A percentile compares a stretch with the other conserved stretches of the same genome.
Evolutionary conservation across 1,140 invertebrate species (phyloP).

Genomic region (Tetragonula clypearis): DNA sequence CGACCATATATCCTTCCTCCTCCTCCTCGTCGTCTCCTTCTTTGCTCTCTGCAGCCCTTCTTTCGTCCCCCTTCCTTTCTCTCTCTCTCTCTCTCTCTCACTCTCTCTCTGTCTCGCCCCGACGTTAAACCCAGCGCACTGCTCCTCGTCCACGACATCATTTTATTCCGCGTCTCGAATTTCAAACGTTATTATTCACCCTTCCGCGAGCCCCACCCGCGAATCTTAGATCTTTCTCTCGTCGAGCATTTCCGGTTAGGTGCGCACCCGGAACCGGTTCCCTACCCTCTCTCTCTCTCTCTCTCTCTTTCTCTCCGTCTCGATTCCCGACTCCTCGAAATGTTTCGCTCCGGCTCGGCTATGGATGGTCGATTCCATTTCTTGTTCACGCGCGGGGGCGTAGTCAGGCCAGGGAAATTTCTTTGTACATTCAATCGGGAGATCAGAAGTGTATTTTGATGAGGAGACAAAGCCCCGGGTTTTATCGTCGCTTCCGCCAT

Average conservation of each 20-base stretch:
- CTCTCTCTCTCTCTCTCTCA: neutral
- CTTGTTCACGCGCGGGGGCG: constrained; percentile 17
- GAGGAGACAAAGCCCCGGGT: constrained; percentile 42
- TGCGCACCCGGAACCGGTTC: constrained; percentile 68
- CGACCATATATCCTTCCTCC: constrained; percentile 52
- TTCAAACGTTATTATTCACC: constrained; percentile 80
- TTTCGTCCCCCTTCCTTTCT: neutral
- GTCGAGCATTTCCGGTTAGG: constrained; percentile 72
- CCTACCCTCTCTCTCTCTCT: neutral
- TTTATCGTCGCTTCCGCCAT: constrained; percentile 19
- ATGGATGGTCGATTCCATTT: constrained; percentile 54
- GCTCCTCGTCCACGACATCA: constrained; percentile 71
- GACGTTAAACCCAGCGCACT: constrained; percentile 19
- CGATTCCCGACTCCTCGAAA: constrained; percentile 50
- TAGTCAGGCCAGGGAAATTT: constrained; percentile 39
- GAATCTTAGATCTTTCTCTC: constrained; percentile 72
- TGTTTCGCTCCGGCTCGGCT: constrained; percentile 57
- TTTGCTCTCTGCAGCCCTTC: constrained; percentile 9
- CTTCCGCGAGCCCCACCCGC: constrained; percentile 73
- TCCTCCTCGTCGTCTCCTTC: constrained; percentile 51
- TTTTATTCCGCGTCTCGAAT: constrained; percentile 79
- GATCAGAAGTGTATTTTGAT: constrained; percentile 63
- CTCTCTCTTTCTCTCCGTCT: constrained; percentile 25
- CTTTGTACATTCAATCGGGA: constrained; percentile 52
- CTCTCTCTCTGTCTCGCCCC: neutral